Conservation (phyloP, 1,140 invertebrate genomes). For the Macrobrachium nipponense region DNA sequence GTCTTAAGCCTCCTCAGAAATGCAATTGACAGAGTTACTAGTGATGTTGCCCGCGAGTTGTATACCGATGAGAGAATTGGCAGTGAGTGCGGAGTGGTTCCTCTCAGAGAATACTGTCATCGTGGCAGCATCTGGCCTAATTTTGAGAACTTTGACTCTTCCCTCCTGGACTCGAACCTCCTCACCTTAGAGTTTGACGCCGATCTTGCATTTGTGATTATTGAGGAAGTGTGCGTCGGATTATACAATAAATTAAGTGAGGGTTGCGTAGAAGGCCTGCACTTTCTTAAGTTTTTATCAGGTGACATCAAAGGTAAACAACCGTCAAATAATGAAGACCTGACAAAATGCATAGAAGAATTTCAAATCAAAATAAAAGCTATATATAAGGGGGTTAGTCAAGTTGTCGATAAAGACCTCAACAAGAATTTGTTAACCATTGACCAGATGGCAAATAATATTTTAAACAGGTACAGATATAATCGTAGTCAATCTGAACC, state of each 20-base stretch:
- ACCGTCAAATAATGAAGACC: background rate
- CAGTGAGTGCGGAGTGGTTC: background rate
- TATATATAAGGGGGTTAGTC: slow-evolving; percentile 22
- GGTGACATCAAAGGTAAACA: background rate
- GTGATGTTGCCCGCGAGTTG: slow-evolving; percentile 24
- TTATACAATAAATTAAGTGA: slow-evolving; percentile 8
- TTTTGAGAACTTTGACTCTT: background rate
- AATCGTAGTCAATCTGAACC: background rate
- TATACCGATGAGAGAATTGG: slow-evolving; percentile 22
- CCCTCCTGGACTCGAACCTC: slow-evolving; percentile 5
- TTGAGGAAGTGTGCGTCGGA: slow-evolving; percentile 11
- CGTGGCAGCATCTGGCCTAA: background rate
- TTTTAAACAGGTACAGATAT: background rate
- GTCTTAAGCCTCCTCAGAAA: no score
- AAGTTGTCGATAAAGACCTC: slow-evolving; percentile 30
- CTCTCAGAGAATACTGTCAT: slow-evolving; percentile 14
- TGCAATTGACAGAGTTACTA: no score
- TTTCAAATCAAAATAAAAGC: background rate
- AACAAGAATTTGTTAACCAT: background rate
- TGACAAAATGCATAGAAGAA: background rate
- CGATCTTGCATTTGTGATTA: slow-evolving; percentile 16
- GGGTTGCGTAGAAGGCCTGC: background rate
- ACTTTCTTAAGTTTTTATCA: background rate
- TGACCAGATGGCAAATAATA: slow-evolving; percentile 9
- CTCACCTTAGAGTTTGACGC: slow-evolving; percentile 27